These are phyloP conservation scores for Acrobasis suavella DNA, from an alignment of 2,888 invertebrate species.

Conservation along the genomic window DNA sequence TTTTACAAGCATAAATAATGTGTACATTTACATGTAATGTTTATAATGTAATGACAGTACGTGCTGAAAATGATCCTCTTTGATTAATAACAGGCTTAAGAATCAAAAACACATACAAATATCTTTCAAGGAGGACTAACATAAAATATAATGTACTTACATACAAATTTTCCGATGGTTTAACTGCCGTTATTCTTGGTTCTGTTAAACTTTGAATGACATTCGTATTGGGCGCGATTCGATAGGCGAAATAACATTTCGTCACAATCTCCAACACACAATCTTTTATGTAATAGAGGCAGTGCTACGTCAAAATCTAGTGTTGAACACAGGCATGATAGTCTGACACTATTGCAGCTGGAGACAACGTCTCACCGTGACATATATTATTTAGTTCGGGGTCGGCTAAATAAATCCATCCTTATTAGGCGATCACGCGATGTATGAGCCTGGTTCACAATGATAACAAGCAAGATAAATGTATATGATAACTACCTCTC, in stretches of 20 bases:
- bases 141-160: too few relatives aligned
- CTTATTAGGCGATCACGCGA: slow-evolving; percentile 43
- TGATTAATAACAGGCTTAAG: too few relatives aligned
- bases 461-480: background rate
- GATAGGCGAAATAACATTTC: too few relatives aligned
- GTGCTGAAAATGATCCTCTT: too few relatives aligned
- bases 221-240: too few relatives aligned
- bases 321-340: background rate
- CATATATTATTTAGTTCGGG: slow-evolving; percentile 31
- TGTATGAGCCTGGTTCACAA: slow-evolving; percentile 24
- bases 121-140: too few relatives aligned
- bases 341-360: slow-evolving; percentile 10
- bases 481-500: too few relatives aligned
- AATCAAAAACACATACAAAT: too few relatives aligned
- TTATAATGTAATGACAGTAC: background rate
- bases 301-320: background rate
- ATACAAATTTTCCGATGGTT: too few relatives aligned
- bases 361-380: slow-evolving; percentile 16
- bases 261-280: background rate
- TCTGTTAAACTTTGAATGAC: too few relatives aligned
- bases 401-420: slow-evolving; percentile 44
- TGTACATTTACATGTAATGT: background rate
- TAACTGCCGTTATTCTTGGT: too few relatives aligned
- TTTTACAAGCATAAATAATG: slow-evolving; percentile 10
- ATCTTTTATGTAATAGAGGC: background rate